Evolutionary conservation across 2,797 vertebrate species (phyloP).

Genomic region (Glyptemys insculpta): DNA sequence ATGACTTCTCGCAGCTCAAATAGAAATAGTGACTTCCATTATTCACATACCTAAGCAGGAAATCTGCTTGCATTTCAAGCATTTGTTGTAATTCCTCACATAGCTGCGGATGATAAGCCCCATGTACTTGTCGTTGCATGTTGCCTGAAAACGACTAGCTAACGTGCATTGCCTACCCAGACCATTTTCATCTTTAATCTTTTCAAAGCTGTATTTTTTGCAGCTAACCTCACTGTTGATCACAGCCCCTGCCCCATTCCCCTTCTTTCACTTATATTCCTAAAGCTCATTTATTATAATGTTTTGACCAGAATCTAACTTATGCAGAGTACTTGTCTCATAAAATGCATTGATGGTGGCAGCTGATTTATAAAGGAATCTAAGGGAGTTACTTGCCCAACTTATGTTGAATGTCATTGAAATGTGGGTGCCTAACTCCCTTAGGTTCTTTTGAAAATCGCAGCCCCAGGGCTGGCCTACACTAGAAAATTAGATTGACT

Average conservation of each 20-base stretch:
- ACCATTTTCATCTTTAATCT: conserved; percentile 60
- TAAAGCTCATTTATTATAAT: conserved; percentile 32
- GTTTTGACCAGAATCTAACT: conserved; percentile 54
- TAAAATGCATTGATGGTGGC: conserved; percentile 50
- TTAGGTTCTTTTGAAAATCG: neutral
- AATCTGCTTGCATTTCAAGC: conserved; percentile 72
- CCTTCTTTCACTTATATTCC: neutral
- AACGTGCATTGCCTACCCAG: conserved; percentile 60
- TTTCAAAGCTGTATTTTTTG: conserved; percentile 21
- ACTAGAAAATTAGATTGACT: neutral
- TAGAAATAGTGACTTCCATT: conserved; percentile 74
- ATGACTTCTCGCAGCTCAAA: conserved; percentile 67
- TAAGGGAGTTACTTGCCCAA: conserved; percentile 39
- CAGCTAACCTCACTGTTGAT: neutral
- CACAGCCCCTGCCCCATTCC: conserved; percentile 36
- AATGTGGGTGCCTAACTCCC: conserved; percentile 55
- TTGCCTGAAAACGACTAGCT: conserved; percentile 70
- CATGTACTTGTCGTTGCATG: conserved; percentile 66
- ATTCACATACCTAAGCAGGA: conserved; percentile 67
- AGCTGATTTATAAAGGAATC: conserved; percentile 71
- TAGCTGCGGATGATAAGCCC: conserved; percentile 73
- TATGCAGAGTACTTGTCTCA: conserved; percentile 47
- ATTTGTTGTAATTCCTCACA: conserved; percentile 73
- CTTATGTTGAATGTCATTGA: conserved; percentile 61
- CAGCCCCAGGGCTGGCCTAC: neutral